phyloP scores from a whole-genome alignment of 2,797 vertebrate genomes.

The Sebastes ruberrimus region DNA sequence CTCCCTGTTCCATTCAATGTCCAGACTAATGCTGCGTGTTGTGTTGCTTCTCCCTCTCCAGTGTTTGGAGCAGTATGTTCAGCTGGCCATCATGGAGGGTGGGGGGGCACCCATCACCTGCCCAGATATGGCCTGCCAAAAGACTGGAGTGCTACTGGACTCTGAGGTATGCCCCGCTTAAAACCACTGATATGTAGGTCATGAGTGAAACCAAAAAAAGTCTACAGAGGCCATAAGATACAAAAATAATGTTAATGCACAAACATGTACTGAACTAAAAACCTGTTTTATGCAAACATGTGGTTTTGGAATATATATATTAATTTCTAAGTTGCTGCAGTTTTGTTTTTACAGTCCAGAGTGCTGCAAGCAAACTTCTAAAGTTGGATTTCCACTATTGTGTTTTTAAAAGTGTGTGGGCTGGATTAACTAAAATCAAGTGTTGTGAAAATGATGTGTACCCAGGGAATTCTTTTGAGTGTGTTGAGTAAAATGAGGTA shows the following conservation, averaged over 20 bases:
- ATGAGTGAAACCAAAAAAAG: not conserved
- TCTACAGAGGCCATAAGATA: not conserved
- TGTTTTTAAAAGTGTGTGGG: not conserved
- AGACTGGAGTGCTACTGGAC: conserved; percentile 87
- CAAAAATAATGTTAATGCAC: not conserved
- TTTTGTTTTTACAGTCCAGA: not conserved
- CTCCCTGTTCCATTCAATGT: not conserved
- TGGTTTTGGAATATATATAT: not conserved
- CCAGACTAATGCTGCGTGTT: not conserved
- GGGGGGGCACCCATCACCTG: conserved; percentile 94
- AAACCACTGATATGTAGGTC: conserved; percentile 12
- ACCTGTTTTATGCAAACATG: not conserved
- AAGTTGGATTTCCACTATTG: not conserved
- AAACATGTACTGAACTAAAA: not conserved
- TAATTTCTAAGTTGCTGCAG: not conserved
- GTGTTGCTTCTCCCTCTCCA: conserved; percentile 64
- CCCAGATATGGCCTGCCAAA: conserved; percentile 91
- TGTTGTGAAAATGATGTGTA: conserved; percentile 11
- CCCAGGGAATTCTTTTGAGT: conserved; percentile 3
- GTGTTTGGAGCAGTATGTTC: conserved; percentile 94
- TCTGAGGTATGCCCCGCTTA: conserved; percentile 87
- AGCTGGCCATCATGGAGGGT: conserved; percentile 90
- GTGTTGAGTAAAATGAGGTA: not conserved
- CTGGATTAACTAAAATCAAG: not conserved
- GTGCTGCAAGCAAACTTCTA: not conserved